Evolutionary conservation across 2,797 vertebrate species (phyloP), one percentile per base, ranked within the genome.

Genomic region (Huso huso): DNA sequence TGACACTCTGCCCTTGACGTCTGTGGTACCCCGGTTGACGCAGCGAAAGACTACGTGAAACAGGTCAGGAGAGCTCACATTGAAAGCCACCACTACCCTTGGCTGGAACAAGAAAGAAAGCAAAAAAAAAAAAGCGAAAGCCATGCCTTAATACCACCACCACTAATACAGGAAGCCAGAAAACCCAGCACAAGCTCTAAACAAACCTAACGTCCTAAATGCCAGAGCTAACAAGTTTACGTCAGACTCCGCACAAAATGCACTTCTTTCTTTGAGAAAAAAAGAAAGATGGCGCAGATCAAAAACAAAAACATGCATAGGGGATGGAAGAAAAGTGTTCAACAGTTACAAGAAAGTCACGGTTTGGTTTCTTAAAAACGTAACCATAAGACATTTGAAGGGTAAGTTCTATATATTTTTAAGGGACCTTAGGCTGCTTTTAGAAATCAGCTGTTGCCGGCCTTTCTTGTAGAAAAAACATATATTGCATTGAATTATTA

Each of bases 1-100:
- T 12, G 90, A 91, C 75, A 96, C 88, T 68, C 79, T 81, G 67
- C 94, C 96, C 68, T 78, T 79, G 68, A 95, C 86, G 10, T 82
- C 85, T 2, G 76, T 63, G 1, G 87, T 78, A 64, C 87, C 91
- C 8, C 87, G 82, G 88, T 91, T 96, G 77, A 89, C 85, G 49
- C 92, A 98, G 73, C 90, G 89, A 77, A 98, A 93, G 70, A 95
- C 87, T 70, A 98, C 86, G 63, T 87, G 87, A 88, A 96, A 99
- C 72, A 98, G 91, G 82, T 98, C 95, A 4, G 95, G 95, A 76
- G 91, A 91, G 72, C 85, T 87, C 77, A 98, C 87, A 6, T 84
- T 91, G 78, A 98, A 85, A 71, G 86, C 84, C 83, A 95, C 89
- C 87, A 89, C 82, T 73, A 96, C 91, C 81, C 84, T 90, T 73